Conservation (phyloP, 2,888 invertebrate genomes). For the Chrysotoxum bicinctum region DNA sequence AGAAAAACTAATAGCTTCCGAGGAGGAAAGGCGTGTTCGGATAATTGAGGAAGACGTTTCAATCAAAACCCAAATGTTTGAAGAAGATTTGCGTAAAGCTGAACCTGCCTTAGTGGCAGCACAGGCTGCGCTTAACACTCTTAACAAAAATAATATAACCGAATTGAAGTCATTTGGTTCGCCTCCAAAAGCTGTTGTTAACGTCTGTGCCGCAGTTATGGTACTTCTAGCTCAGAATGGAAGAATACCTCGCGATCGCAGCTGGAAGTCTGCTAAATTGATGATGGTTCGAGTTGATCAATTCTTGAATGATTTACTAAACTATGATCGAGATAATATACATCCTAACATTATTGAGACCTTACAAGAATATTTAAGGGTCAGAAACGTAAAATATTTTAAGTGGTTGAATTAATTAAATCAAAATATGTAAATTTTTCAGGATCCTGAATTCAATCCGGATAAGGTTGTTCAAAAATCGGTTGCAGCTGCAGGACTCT, state of each 20-base stretch:
- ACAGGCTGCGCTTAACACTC: constrained; percentile 88
- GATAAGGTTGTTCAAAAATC: constrained; percentile 94
- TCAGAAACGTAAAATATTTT: constrained; percentile 47
- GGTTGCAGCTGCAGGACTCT: constrained; percentile 94
- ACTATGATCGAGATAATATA: constrained; percentile 97
- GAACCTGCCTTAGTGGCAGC: constrained; percentile 96
- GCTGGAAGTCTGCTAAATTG: constrained; percentile 95
- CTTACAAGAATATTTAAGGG: constrained; percentile 81
- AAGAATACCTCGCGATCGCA: constrained; percentile 94
- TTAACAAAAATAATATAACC: constrained; percentile 97
- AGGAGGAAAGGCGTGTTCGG: constrained; percentile 95
- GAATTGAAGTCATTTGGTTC: constrained; percentile 97
- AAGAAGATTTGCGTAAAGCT: constrained; percentile 94
- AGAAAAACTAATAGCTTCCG: constrained; percentile 91
- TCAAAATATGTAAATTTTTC: not conserved
- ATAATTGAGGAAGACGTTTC: constrained; percentile 94
- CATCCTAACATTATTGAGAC: constrained; percentile 94
- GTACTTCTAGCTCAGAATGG: constrained; percentile 91
- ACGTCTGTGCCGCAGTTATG: constrained; percentile 93
- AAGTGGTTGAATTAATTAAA: not conserved
- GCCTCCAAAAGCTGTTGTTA: constrained; percentile 95
- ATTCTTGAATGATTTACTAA: constrained; percentile 91
- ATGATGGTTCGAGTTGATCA: constrained; percentile 96
- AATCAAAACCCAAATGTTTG: constrained; percentile 92
- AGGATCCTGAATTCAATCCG: constrained; percentile 91